Percentiles rank a stretch among this genome's conserved stretches.
phyloP scores from a whole-genome alignment of 2,888 invertebrate species.

The Parapristionchus giblindavisi region DNA sequence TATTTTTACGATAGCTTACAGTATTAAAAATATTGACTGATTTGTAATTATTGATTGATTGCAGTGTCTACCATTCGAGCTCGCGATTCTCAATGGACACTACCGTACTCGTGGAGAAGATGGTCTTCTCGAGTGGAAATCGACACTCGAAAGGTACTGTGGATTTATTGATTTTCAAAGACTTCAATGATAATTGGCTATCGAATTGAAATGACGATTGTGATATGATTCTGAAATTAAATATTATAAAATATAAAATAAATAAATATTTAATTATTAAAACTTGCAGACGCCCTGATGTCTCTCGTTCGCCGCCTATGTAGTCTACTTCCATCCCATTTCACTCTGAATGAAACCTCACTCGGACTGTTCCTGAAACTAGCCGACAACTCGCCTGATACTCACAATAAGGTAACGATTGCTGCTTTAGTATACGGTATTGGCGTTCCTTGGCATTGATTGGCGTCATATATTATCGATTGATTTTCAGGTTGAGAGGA shows the following conservation, averaged over 20 bases:
- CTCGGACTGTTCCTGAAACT: neutral
- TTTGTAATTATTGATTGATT: neutral
- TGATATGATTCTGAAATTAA: neutral
- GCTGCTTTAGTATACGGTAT: too few species aligned
- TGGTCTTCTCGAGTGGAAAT: neutral
- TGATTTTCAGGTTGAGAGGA: too few species aligned
- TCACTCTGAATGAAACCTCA: neutral
- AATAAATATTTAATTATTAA: neutral
- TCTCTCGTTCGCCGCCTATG: neutral
- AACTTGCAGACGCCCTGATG: neutral
- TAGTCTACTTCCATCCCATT: neutral
- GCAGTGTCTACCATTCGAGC: neutral
- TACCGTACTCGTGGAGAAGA: neutral
- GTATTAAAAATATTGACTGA: neutral
- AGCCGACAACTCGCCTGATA: neutral
- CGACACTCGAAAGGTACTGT: neutral
- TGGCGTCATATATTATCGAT: too few species aligned
- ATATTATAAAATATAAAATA: neutral
- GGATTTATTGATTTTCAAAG: neutral
- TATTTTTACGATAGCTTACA: neutral
- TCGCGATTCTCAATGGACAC: conserved; percentile 12
- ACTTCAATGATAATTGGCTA: neutral
- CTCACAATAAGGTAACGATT: neutral
- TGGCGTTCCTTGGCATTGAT: too few species aligned
- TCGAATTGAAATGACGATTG: neutral